These are phyloP conservation scores for Pedicia rivosa DNA, from an alignment of 2,888 invertebrate species.

Conservation along the genomic window DNA sequence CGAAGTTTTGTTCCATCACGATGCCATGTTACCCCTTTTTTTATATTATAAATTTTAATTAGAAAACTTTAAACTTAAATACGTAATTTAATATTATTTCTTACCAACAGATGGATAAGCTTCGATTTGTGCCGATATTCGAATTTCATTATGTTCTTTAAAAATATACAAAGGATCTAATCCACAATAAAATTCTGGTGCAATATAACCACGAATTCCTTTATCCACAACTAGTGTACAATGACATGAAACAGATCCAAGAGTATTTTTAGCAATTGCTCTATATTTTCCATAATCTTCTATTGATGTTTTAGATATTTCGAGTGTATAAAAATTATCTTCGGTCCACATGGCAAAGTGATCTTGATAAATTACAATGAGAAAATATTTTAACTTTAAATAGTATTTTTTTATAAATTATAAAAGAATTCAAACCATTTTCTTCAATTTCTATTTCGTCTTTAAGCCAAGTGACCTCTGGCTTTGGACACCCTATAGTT, in stretches of 20 bases:
- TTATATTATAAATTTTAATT: too few species aligned
- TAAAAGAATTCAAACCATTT: conserved; percentile 44
- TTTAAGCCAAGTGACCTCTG: conserved; percentile 70
- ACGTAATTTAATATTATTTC: too few species aligned
- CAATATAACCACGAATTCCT: conserved; percentile 65
- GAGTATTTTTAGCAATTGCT: conserved; percentile 57
- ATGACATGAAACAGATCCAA: conserved; percentile 68
- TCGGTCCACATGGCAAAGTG: conserved; percentile 47
- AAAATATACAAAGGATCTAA: conserved; percentile 48
- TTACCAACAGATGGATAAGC: conserved; percentile 30
- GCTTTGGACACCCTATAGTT: conserved; percentile 57
- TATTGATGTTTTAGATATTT: conserved; percentile 58
- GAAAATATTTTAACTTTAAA: conserved; percentile 1
- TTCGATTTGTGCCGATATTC: conserved; percentile 33
- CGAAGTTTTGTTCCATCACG: conserved; percentile 55
- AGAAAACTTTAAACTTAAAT: neutral
- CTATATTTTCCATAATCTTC: conserved; percentile 72
- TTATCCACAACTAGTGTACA: conserved; percentile 65
- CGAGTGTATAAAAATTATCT: conserved; percentile 70
- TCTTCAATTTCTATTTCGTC: conserved; percentile 46
- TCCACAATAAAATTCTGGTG: conserved; percentile 58
- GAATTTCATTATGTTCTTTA: conserved; percentile 39
- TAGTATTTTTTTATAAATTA: neutral
- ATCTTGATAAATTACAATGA: conserved; percentile 23
- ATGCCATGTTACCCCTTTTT: conserved; percentile 69